Base-by-base conservation (phyloP, 2,113 vertebrate species). In the Sander lucioperca region DNA sequence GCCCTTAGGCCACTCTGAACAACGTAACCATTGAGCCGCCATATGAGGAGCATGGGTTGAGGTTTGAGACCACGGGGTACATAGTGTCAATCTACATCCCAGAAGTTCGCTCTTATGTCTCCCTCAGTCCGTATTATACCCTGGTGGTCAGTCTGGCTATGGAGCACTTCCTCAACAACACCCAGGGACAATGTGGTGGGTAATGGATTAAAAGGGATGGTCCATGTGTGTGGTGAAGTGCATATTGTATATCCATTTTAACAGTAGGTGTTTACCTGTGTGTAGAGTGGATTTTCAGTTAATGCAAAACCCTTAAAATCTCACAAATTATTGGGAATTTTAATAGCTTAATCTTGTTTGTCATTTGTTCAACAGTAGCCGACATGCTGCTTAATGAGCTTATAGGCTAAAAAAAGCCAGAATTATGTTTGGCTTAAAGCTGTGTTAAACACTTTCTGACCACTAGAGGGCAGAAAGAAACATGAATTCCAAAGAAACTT, bases 181-280 rank as follows among this genome's bases (percentile, higher is more conserved):
- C 93, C 4, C 91, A 92, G 67, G 95, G 95, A 54, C 95, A 96
- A 74, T 96, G 95, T 61, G 95, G 95, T 96, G 66, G 2, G 95
- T 91, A 36, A 14, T 53, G 4, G 45, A 82, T 36, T 2, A 11
- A 25, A 69, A 30, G 4, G 7, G 33, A 48, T 6, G 39, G 12
- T 63, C 6, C 6, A 36, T 6, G 1, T 16, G 27, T 54, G 27
- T 57, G 39, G 36, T 73, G 23, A 56, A n/a, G 23, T 74, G 10
- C 13, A 8, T 11, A 36, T 9, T 63, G 16, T 39, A 39, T 23
- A n/a, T 9, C 47, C 43, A 57, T 58, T 58, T 66, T 16, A n/a
- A 6, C 6, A 19, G 1, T n/a, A 5, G 19, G 23, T 54, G 7
- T 62, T 23, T n/a, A n/a, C n/a, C n/a, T 53, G 57, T 16, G 6